A percentile compares a stretch with the other conserved stretches of the same genome.
phyloP scores from a whole-genome alignment of 2,888 invertebrate genomes.

The Fragum whitleyi region DNA sequence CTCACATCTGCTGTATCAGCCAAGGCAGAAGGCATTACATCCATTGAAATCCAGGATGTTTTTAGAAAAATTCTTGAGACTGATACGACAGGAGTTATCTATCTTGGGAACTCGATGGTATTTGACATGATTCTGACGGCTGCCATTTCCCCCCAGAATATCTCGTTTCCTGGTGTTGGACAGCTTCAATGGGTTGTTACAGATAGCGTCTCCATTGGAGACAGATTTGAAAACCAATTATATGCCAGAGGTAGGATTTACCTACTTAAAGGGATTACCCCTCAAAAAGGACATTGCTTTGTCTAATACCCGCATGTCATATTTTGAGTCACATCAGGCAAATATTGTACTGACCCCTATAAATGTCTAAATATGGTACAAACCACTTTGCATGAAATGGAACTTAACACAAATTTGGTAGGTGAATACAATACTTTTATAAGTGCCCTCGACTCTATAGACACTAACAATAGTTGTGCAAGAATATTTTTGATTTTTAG shows the following conservation, averaged over 20 bases:
- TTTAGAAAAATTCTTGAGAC: constrained; percentile 65
- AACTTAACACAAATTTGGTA: too few species aligned
- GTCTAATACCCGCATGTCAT: too few species aligned
- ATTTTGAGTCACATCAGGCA: too few species aligned
- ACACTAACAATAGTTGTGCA: too few species aligned
- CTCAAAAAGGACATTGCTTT: too few species aligned
- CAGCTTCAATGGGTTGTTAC: constrained; percentile 82
- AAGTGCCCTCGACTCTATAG: too few species aligned
- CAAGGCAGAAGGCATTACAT: constrained; percentile 57
- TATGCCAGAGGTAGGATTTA: constrained; percentile 75
- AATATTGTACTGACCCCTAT: too few species aligned
- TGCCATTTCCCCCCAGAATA: constrained; percentile 32
- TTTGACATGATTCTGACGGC: constrained; percentile 66
- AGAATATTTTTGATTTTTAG: too few species aligned
- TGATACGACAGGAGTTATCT: constrained; percentile 75
- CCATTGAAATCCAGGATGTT: constrained; percentile 58
- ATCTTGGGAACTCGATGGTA: constrained; percentile 68
- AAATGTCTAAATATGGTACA: too few species aligned
- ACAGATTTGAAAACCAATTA: constrained; percentile 57
- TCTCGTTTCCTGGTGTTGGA: constrained; percentile 65
- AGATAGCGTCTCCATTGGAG: constrained; percentile 72
- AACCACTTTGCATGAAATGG: too few species aligned
- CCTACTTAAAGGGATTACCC: too few species aligned
- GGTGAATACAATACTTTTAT: too few species aligned
- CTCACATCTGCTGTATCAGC: constrained; percentile 73